Percentiles rank a stretch among this genome's conserved stretches.
phyloP scores from a whole-genome alignment of 2,888 invertebrate species.

The Hirtodrosophila confusa region DNA sequence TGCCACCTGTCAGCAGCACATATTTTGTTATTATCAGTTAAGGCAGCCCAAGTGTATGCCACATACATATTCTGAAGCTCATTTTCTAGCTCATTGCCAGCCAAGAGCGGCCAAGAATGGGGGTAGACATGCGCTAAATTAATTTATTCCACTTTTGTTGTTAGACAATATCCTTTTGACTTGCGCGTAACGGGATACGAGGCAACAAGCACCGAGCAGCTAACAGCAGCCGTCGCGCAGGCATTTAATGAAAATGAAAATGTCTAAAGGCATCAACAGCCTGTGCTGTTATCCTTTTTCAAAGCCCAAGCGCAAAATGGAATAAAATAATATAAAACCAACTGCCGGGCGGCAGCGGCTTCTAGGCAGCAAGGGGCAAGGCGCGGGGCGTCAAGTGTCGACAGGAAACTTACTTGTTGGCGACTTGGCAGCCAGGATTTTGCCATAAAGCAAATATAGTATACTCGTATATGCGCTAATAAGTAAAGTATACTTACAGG shows the following conservation, averaged over 20 bases:
- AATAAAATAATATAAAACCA: constrained; percentile 70
- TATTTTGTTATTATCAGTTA: constrained; percentile 75
- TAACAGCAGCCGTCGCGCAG: constrained; percentile 39
- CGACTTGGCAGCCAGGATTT: constrained; percentile 24
- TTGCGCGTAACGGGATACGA: constrained; percentile 60
- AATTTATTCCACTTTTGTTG: constrained; percentile 81
- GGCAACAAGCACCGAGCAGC: constrained; percentile 17
- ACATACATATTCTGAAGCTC: constrained; percentile 65
- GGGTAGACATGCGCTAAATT: constrained; percentile 77
- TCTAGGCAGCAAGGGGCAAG: background rate
- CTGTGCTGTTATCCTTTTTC: constrained; percentile 69
- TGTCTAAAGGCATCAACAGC: constrained; percentile 66
- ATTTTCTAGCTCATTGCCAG: constrained; percentile 81
- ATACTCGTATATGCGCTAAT: constrained; percentile 27
- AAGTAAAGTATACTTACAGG: constrained; percentile 48
- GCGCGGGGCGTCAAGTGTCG: constrained; percentile 64
- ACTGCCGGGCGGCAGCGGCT: constrained; percentile 15
- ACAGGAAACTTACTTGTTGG: constrained; percentile 44
- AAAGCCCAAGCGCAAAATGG: constrained; percentile 49
- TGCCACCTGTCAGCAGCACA: constrained; percentile 76
- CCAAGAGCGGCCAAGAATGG: constrained; percentile 11
- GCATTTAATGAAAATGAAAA: constrained; percentile 81
- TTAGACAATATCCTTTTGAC: constrained; percentile 76
- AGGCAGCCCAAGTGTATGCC: constrained; percentile 48
- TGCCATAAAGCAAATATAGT: constrained; percentile 39